Evolutionary conservation across 30 jellyfish, hydroid and myxozoan species (phyloP).

Genomic region (Aurelia sp.): DNA sequence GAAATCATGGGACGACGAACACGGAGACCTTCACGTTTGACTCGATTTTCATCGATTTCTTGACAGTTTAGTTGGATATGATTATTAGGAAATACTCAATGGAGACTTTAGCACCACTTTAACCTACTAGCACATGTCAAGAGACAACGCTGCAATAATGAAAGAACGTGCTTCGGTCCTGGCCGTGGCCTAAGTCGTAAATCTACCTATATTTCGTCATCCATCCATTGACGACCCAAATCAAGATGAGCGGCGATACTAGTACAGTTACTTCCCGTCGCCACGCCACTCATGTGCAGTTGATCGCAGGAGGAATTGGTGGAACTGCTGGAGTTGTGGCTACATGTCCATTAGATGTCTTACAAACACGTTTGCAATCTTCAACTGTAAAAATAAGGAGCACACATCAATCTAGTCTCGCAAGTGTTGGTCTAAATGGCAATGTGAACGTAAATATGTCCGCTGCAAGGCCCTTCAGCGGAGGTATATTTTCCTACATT

Average conservation of each 20-base stretch:
- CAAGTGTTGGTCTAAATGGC: conserved; percentile 63
- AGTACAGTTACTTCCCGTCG: conserved; percentile 39
- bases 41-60: no score
- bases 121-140: no score
- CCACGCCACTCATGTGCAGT: conserved; percentile 67
- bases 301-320: conserved; percentile 98
- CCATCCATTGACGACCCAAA: conserved; percentile 5
- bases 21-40: background rate
- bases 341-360: conserved; percentile 97
- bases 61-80: no score
- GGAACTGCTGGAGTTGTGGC: conserved; percentile 99
- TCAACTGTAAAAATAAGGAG: conserved; percentile 70
- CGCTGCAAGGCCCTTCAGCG: conserved; percentile 73
- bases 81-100: no score
- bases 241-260: conserved; percentile 39
- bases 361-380: conserved; percentile 98
- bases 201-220: conserved; percentile 22
- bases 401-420: conserved; percentile 39
- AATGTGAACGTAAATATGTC: conserved; percentile 39
- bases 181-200: no score
- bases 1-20: background rate
- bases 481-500: conserved; percentile 79
- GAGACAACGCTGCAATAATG: no score
- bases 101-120: no score
- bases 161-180: no score